Evolutionary conservation across 2,113 vertebrate genomes (phyloP).

Genomic region (Dasyurus viverrinus): DNA sequence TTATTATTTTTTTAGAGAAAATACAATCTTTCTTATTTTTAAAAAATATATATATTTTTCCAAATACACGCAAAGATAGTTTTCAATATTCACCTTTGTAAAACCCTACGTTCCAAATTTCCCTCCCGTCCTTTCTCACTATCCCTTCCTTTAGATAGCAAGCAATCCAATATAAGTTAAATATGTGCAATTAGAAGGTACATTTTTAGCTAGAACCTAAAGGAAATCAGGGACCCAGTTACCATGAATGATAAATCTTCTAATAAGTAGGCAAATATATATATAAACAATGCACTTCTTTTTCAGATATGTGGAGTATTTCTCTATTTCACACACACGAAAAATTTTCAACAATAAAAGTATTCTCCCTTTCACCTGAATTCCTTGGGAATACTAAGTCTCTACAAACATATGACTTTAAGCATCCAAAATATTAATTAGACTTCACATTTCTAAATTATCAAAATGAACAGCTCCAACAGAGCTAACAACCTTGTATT

Average conservation of each 20-base stretch:
- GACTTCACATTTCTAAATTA: neutral
- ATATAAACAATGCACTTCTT: neutral
- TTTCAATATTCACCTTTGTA: too few species aligned
- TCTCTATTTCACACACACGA: neutral
- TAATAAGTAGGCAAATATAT: neutral
- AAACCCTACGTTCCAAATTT: too few species aligned
- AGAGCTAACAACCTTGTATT: neutral
- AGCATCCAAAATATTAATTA: neutral
- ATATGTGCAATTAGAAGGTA: neutral
- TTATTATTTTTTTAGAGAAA: too few species aligned
- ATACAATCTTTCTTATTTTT: too few species aligned
- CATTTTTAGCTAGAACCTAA: neutral
- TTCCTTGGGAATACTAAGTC: constrained; percentile 4
- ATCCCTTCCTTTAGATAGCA: too few species aligned
- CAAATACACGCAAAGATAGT: too few species aligned
- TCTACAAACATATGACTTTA: constrained; percentile 2
- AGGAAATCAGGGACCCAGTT: neutral
- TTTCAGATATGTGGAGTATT: neutral
- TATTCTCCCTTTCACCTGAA: constrained; percentile 9
- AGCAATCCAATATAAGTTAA: too few species aligned
- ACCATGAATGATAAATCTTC: neutral
- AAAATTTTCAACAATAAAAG: constrained; percentile 6
- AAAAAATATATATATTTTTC: too few species aligned
- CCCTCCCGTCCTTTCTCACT: too few species aligned
- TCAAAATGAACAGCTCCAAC: neutral